Base-by-base conservation (phyloP, 2,113 vertebrate species). In the Xiphorhynchus elegans region DNA sequence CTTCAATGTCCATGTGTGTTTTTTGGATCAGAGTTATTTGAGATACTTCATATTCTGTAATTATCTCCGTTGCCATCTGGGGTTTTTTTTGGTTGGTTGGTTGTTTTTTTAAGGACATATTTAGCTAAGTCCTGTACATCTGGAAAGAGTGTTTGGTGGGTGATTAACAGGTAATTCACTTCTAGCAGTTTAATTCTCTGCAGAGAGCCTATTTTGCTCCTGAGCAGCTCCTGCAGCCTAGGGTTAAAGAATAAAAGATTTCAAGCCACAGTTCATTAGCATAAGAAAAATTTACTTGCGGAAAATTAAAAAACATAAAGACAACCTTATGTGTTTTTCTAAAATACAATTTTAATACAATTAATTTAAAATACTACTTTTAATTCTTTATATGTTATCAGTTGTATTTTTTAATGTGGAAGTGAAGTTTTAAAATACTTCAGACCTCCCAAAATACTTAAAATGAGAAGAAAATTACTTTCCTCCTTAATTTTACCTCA, bases 1-100 rank as follows among this genome's bases (percentile, higher is more conserved):
- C 23, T 55, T 76, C 39, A 19, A 12, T 80, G 11, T 80, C 11
- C 0, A 0, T 33, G 16, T 33, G 16, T 25, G 6, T 17, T 10
- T 89, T 70, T 60, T 59, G 7, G 6, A 62, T 58, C n/a, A 66
- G 50, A 62, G 14, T 16, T 50, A 18, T 7, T 31, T 59, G 73
- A 87, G 31, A 58, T 60, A 44, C 2, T 5, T 60, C 28, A 24
- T 6, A 2, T 18, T 85, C 46, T 62, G 8, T 64, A 44, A 46
- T 40, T 78, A 42, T 62, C 60, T 82, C 37, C 18, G 7, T 33
- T 84, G 21, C 20, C 33, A 47, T 39, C 24, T 29, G 2, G 50
- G 17, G 17, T 20, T 46, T 46, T 46, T 46, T 46, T 46, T 46
- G 17, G 24, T 50, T 58, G 2, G 7, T 52, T 52, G 23, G 50